Percentiles rank a stretch among this genome's conserved stretches.
phyloP scores from a whole-genome alignment of 1,140 invertebrate genomes.

The Lepeophtheirus salmonis region DNA sequence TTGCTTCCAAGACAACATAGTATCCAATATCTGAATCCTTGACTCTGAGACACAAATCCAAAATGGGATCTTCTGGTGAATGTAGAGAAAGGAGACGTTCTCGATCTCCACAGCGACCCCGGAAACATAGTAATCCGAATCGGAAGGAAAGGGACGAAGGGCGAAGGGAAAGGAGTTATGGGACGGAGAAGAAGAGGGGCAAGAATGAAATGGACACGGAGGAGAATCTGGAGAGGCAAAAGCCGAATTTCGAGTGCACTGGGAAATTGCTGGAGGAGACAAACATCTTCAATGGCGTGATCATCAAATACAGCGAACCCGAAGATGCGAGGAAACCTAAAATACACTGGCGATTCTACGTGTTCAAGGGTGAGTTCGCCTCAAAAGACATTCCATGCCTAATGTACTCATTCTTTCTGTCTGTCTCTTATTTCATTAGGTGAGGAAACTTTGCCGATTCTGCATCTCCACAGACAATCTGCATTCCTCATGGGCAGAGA shows the following conservation, averaged over 20 bases:
- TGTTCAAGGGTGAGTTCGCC: slow-evolving; percentile 56
- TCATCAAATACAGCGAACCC: slow-evolving; percentile 93
- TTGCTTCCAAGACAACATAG: too few relatives aligned
- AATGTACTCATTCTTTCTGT: background rate
- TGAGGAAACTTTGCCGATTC: slow-evolving; percentile 61
- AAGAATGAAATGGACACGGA: too few relatives aligned
- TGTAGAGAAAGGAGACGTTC: too few relatives aligned
- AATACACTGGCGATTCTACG: slow-evolving; percentile 80
- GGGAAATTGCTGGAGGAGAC: slow-evolving; percentile 88
- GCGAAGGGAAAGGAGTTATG: too few relatives aligned
- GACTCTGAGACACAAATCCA: too few relatives aligned
- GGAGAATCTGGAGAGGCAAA: slow-evolving; percentile 49
- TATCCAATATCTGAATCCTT: too few relatives aligned
- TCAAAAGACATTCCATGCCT: background rate
- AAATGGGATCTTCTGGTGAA: too few relatives aligned
- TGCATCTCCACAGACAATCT: slow-evolving; percentile 87
- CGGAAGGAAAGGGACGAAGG: too few relatives aligned
- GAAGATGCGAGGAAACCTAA: slow-evolving; percentile 83
- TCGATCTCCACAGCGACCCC: too few relatives aligned
- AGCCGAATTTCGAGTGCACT: slow-evolving; percentile 78
- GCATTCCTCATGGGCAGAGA: slow-evolving; percentile 78
- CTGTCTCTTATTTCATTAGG: slow-evolving; percentile 39
- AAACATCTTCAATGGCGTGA: slow-evolving; percentile 83
- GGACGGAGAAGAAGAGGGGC: too few relatives aligned
- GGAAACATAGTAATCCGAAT: too few relatives aligned